Base-by-base conservation (phyloP, 2,888 invertebrate species). In the Drosophila picticornis region DNA sequence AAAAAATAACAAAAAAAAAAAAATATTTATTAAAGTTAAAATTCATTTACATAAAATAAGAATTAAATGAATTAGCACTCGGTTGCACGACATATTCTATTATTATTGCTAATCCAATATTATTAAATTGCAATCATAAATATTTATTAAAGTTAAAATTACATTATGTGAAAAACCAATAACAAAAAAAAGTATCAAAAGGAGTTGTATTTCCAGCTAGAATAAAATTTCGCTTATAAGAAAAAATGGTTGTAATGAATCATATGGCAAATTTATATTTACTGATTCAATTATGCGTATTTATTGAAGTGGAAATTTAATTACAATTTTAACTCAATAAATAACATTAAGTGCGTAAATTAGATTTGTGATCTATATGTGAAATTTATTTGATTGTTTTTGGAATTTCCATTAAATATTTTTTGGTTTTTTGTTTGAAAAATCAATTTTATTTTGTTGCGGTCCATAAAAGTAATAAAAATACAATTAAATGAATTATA, bases 321-420 rank as follows among this genome's bases (percentile, higher is more conserved):
- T 56, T 43, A 56, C 29, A 57, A 31, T 31, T 40, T 40, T 16
- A 43, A n/a, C 4, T 16, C 31, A 31, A 57, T 57, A 57, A 57
- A 57, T 43, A 22, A 43, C 10, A 22, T 57, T 22, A 43, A 31
- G 22, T 57, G 43, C 43, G 16, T 43, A 16, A 43, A 43, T 57
- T 43, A 43, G 43, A 40, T 40, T 56, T 56, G 36, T 19, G 36
- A 36, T 36, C n/a, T 16, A 52, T 16, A 52, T 32, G 32, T 16
- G 16, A n/a, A 34, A 56, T 56, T 29, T 9, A 57, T 43, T 43
- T 31, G 31, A 16, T 25, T 19, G 25, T 16, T 3, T 16, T 43
- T 25, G 22, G 22, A 40, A 22, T 31, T 57, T 31, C 22, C 2
- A 22, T n/a, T 13, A 38, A 22, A 0, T 6, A 10, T 31, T 53